Conservation (phyloP, 2,888 invertebrate genomes). For the Drosophila rubida region DNA sequence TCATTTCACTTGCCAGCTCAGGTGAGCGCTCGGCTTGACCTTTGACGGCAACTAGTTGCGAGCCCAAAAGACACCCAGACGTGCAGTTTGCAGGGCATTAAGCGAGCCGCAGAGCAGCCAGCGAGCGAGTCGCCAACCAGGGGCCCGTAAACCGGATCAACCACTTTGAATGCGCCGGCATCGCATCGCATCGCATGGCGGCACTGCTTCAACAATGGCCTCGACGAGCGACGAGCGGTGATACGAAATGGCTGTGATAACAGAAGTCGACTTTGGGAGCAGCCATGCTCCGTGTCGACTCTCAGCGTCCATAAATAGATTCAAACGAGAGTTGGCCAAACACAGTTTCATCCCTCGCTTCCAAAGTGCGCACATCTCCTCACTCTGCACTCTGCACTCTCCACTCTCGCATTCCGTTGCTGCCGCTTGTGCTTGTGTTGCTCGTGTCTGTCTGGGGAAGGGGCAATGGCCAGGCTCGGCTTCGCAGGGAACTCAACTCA, state of each 20-base stretch:
- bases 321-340: conserved; percentile 51
- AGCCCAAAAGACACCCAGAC: conserved; percentile 36
- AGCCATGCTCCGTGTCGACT: conserved; percentile 50
- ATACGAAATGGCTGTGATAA: conserved; percentile 52
- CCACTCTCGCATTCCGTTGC: conserved; percentile 33
- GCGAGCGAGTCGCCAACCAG: conserved; percentile 20
- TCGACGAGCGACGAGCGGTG: conserved; percentile 10
- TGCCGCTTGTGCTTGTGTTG: not conserved
- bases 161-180: conserved; percentile 62
- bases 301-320: conserved; percentile 61
- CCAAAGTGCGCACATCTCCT: conserved; percentile 18
- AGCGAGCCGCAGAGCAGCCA: conserved; percentile 22
- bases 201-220: conserved; percentile 54
- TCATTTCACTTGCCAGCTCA: conserved; percentile 41
- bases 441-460: conserved; percentile 23
- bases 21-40: conserved; percentile 24
- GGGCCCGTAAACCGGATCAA: conserved; percentile 72
- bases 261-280: conserved; percentile 19
- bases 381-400: conserved; percentile 21
- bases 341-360: conserved; percentile 55
- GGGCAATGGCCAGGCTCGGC: conserved; percentile 28
- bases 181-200: conserved; percentile 54
- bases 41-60: conserved; percentile 8
- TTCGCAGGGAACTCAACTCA: not conserved
- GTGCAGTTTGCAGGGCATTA: conserved; percentile 38